Conservation (phyloP, 2,888 invertebrate genomes). For the Macaria notata region DNA sequence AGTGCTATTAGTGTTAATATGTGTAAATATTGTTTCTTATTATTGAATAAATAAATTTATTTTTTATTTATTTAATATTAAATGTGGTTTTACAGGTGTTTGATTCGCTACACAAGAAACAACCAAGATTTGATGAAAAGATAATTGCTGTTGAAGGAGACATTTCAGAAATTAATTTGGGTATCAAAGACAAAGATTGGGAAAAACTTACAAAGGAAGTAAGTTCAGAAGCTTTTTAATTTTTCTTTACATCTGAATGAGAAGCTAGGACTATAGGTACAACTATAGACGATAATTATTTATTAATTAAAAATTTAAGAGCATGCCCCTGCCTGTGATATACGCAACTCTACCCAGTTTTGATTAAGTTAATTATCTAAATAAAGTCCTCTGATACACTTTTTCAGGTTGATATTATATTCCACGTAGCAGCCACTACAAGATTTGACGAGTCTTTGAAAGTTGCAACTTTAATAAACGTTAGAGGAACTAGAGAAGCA, state of each 20-base stretch:
- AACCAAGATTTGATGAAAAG: conserved; percentile 1
- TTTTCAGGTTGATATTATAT: conserved; percentile 47
- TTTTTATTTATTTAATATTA: no score
- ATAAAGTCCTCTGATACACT: no score
- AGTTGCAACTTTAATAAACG: conserved; percentile 63
- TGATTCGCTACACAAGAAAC: background rate
- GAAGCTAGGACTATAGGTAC: no score
- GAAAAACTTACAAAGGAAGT: conserved; percentile 4
- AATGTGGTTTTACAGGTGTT: conserved; percentile 3
- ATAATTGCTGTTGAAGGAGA: conserved; percentile 5
- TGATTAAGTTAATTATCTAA: no score
- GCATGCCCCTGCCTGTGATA: no score
- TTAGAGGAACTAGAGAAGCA: conserved; percentile 64
- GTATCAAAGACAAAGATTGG: conserved; percentile 8
- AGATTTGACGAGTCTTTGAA: conserved; percentile 93
- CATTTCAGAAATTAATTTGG: conserved; percentile 4
- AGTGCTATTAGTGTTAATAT: no score
- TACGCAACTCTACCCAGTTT: no score
- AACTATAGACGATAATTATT: no score
- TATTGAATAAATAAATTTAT: no score
- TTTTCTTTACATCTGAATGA: no score
- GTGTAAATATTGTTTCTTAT: no score
- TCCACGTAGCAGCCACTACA: conserved; percentile 61
- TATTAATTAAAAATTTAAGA: no score
- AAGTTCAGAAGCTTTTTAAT: background rate